Evolutionary conservation across 2,797 vertebrate genomes (phyloP), one percentile per base, ranked within the genome.

Genomic region (Coreius guichenoti): DNA sequence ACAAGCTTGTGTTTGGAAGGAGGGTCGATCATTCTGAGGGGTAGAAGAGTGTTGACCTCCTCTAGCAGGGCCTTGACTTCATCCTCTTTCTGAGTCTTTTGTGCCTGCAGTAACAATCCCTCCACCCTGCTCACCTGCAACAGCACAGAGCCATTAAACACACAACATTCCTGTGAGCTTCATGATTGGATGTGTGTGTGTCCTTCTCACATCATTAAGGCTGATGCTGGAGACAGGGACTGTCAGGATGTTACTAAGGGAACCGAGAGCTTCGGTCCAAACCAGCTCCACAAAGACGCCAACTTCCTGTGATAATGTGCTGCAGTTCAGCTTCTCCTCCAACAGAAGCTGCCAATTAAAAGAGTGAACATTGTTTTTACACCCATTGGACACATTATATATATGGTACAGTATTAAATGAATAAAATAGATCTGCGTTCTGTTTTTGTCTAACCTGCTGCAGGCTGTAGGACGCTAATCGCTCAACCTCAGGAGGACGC

Each of bases 71-170:
- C 77, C 33, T 78, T 2, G 0, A 75, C 83, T 54, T 90, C 82
- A 39, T 49, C 86, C 31, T 93, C 92, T 83, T 79, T 90, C 84
- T 95, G 51, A 29, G 89, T 93, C 84, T 88, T 94, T 88, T 95
- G 96, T 58, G 91, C 88, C 79, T 94, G 94, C 31, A 96, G 93
- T 85, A 97, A 89, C 90, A 97, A 88, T 29, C 95, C 96, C 88
- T 98, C 96, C 13, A 92, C 96, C 89, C 95, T 95, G 93, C 93
- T 97, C 76, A 97, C 94, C 95, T 97, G 74, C 39, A 83, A 47
- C 45, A 31, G 63, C 61, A 79, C 3, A 39, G 56, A 72, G 14
- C 6, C 33, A 51, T 26, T 45, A 72, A 47, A 84, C 29, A 81
- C 72, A 78, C 51, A 33, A 33, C 3, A 43, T 14, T 33, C 14